Conservation (phyloP, 2,113 vertebrate genomes). For the Oryzias woworae region DNA sequence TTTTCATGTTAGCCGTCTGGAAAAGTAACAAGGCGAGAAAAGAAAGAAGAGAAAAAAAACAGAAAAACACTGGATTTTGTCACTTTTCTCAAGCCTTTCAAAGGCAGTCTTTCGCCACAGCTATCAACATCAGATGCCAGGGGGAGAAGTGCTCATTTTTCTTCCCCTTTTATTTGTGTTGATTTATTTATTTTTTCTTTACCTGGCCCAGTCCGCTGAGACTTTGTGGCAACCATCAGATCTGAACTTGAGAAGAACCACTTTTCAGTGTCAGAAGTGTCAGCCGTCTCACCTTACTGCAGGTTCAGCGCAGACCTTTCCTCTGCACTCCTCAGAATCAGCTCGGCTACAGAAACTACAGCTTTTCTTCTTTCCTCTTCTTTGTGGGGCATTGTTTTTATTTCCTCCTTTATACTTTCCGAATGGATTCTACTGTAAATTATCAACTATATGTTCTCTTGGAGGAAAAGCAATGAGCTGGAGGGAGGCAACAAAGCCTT, state of each 20-base stretch:
- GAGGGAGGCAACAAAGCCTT: constrained; percentile 69
- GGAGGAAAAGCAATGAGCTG: constrained; percentile 57
- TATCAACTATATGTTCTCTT: constrained; percentile 72
- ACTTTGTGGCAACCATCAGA: constrained; percentile 58
- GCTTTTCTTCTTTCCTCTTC: constrained; percentile 40
- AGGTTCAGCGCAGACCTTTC: constrained; percentile 21
- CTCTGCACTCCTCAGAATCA: constrained; percentile 38
- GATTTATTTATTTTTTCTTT: constrained; percentile 57
- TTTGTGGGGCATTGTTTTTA: constrained; percentile 58
- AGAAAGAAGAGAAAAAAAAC: constrained; percentile 5
- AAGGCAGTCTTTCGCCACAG: constrained; percentile 64
- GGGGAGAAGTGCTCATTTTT: constrained; percentile 38
- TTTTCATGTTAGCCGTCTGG: constrained; percentile 49
- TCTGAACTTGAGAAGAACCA: constrained; percentile 52
- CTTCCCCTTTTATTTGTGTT: constrained; percentile 40
- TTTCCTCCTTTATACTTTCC: constrained; percentile 62
- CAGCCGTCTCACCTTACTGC: constrained; percentile 47
- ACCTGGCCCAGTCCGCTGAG: constrained; percentile 46
- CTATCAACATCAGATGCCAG: constrained; percentile 70
- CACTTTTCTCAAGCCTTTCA: constrained; percentile 72
- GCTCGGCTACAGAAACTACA: constrained; percentile 40
- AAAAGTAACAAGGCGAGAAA: constrained; percentile 38
- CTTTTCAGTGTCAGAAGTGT: constrained; percentile 61
- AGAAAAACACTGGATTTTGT: constrained; percentile 52
- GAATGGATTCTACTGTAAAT: constrained; percentile 71